Evolutionary conservation across 2,797 vertebrate genomes (phyloP).

Genomic region (Pseudotriccus pelzelni): DNA sequence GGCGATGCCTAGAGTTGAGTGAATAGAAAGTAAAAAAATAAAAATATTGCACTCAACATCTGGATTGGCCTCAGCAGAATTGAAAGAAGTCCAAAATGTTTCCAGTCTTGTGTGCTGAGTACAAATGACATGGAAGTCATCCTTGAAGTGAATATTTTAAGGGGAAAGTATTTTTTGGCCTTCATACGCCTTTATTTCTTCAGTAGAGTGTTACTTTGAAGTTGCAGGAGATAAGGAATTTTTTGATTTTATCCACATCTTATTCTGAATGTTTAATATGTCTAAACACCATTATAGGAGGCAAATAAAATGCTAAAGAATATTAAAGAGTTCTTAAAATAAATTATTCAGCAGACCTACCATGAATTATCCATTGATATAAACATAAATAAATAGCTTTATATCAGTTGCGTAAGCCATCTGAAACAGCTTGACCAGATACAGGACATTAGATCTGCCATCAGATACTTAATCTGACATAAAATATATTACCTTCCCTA

Average conservation of each 20-base stretch:
- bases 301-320: constrained; percentile 49
- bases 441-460: background rate
- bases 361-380: constrained; percentile 64
- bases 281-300: background rate
- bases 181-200: constrained; percentile 18
- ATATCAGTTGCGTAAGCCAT: constrained; percentile 32
- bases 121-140: constrained; percentile 23
- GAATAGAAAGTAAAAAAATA: constrained; percentile 53
- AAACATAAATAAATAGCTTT: constrained; percentile 64
- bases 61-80: constrained; percentile 38
- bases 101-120: constrained; percentile 1
- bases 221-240: background rate
- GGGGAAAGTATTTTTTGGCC: background rate
- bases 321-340: constrained; percentile 66
- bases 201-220: constrained; percentile 30
- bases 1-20: constrained; percentile 22
- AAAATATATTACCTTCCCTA: background rate
- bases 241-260: background rate
- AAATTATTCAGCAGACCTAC: constrained; percentile 59
- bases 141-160: background rate
- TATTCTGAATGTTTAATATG: constrained; percentile 23
- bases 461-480: background rate
- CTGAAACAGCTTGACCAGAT: constrained; percentile 45
- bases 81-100: constrained; percentile 43
- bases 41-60: constrained; percentile 47